Base-by-base conservation (phyloP, 2,888 invertebrate genomes). In the Ptycholaimellus sp. region DNA sequence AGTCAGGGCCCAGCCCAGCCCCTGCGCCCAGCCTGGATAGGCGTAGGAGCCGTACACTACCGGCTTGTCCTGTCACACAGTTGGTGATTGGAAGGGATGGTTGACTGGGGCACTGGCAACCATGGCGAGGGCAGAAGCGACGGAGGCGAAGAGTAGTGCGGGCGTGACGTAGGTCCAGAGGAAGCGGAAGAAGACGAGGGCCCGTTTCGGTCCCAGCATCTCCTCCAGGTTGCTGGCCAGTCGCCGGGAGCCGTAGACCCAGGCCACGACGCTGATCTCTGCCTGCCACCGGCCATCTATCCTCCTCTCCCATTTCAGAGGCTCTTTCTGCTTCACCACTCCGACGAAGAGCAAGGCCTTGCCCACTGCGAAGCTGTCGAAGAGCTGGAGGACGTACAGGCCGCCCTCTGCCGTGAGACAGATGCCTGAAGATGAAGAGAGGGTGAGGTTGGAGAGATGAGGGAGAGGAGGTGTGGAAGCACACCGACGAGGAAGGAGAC, bases 121-220 rank as follows among this genome's bases (percentile, higher is more conserved):
- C n/a, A n/a, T n/a, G n/a, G n/a, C n/a, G n/a, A n/a, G n/a, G n/a
- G n/a, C n/a, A n/a, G n/a, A n/a, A n/a, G n/a, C n/a, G 42, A 76
- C 66, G 32, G 77, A 70, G 22, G 62, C 70, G 51, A 73, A 20
- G 40, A 74, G 68, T 23, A 70, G 66, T 16, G 68, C 30, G 5
- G 78, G 78, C 6, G 73, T 69, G 1, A 73, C 57, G 33, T 70
- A 60, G 11, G 67, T 66, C 76, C 76, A 78, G 32, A 69, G 68
- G 14, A 65, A 49, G 59, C 67, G 70, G 78, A 77, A 78, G 50
- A 72, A 74, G 43, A 61, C 61, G 23, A 60, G 55, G 2, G 69
- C 61, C 7, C 19, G 18, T n/a, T n/a, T n/a, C 5, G 5, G 4
- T 6, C 22, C 33, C 4, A 34, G 9, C 37, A 37, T 37, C 16